Evolutionary conservation across 2,888 invertebrate species (phyloP), one percentile per base, ranked within the genome.

Genomic region (Rhimphoctona megacephalus): DNA sequence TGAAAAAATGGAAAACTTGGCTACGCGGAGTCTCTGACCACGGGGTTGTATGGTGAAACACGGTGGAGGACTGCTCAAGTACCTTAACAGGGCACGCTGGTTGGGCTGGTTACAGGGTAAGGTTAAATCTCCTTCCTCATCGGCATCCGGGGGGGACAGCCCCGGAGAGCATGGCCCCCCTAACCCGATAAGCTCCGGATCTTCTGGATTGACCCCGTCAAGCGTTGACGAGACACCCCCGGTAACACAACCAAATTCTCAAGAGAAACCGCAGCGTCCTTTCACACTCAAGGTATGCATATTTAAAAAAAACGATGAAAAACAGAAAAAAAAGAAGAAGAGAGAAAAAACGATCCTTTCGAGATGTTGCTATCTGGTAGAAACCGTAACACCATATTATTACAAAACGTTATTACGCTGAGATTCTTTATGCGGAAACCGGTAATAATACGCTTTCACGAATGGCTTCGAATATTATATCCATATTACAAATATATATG

Each of bases 201-300:
- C 93, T 90, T 89, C 92, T 88, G 93, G 91, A 89, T 92, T 93
- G 85, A 90, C 92, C 88, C 91, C 94, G 83, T 88, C 93, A 85
- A 92, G 91, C 87, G 89, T 91, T 89, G 89, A 91, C 87, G 92
- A 93, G 91, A 89, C 92, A 89, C 88, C 91, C 89, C 89, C 90
- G 46, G 91, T 91, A 89, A 88, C 90, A 90, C 94, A 93, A 92
- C 94, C 92, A 90, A 91, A 91, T 92, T 88, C 92, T 85, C 93
- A 93, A 93, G 94, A 94, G 89, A 95, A 95, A 94, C 95, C 95
- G 89, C 95, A 95, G 93, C 95, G 96, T 93, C 96, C 96, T 91
- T 95, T 95, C 94, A 95, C 96, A 90, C 94, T 96, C 91, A 95
- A 96, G 96, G 96, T 96, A 95, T 93, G 91, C 77, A 85, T 83